Percentiles rank a stretch among this genome's conserved stretches.
These are phyloP conservation scores for Neosilurus hyrtlii DNA, from an alignment of 2,797 vertebrate genomes.

Conservation along the genomic window DNA sequence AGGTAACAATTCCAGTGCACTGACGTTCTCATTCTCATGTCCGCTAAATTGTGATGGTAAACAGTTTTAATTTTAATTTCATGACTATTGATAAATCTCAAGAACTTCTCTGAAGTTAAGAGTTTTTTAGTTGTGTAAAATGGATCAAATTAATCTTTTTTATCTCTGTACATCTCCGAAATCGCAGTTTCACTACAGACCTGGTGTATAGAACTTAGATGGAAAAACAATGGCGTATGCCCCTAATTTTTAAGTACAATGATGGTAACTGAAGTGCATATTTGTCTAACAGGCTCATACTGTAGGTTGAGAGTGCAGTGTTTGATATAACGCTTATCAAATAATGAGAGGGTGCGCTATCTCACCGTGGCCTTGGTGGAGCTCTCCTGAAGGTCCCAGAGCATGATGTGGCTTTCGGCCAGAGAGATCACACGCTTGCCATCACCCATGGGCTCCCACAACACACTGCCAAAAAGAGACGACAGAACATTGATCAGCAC, in stretches of 20 bases:
- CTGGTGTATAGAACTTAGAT: neutral
- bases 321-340: slow-evolving; percentile 37
- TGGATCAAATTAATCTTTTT: neutral
- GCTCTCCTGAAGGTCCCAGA: slow-evolving; percentile 95
- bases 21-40: neutral
- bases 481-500: slow-evolving; percentile 9
- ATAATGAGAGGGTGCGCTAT: slow-evolving; percentile 2
- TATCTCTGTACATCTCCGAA: neutral
- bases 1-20: no score
- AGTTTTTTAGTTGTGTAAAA: neutral
- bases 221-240: no score
- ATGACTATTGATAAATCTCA: neutral
- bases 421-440: slow-evolving; percentile 89
- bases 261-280: neutral
- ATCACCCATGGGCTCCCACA: slow-evolving; percentile 95
- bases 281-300: neutral
- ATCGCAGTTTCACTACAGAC: neutral
- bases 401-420: slow-evolving; percentile 88
- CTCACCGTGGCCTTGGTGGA: slow-evolving; percentile 85
- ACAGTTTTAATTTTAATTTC: neutral
- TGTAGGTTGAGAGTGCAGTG: neutral
- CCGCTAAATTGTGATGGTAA: neutral
- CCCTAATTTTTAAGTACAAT: neutral
- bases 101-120: neutral
- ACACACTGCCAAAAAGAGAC: slow-evolving; percentile 73